Evolutionary conservation across 2,113 vertebrate genomes (phyloP).

Genomic region (Electrona antarctica): DNA sequence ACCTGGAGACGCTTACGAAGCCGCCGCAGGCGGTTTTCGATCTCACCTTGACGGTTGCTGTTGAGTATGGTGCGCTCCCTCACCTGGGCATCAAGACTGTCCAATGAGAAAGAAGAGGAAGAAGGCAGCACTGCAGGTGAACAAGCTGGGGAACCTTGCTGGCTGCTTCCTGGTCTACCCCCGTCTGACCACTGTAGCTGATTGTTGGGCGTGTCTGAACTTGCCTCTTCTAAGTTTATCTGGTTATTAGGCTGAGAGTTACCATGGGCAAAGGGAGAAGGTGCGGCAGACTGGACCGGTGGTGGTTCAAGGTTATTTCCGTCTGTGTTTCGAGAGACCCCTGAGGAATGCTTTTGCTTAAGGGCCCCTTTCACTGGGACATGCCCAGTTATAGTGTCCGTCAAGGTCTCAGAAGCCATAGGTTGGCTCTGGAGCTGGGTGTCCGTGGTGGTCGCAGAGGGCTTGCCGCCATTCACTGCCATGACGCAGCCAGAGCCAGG

Average conservation of each 20-base stretch:
- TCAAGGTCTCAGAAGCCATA: conserved; percentile 80
- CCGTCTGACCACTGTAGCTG: conserved; percentile 40
- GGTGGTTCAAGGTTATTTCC: conserved; percentile 56
- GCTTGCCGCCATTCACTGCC: conserved; percentile 86
- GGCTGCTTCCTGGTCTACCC: conserved; percentile 69
- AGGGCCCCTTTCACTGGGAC: conserved; percentile 80
- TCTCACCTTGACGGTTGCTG: conserved; percentile 86
- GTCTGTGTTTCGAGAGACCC: conserved; percentile 59
- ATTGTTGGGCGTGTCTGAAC: conserved; percentile 34
- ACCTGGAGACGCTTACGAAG: conserved; percentile 96
- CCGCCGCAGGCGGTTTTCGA: conserved; percentile 87
- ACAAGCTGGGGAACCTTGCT: conserved; percentile 62
- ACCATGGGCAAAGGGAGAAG: conserved; percentile 70
- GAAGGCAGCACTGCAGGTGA: conserved; percentile 43
- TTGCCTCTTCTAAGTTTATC: conserved; percentile 44
- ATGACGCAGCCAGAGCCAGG: conserved; percentile 83
- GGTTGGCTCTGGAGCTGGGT: conserved; percentile 60
- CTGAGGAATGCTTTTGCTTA: conserved; percentile 70
- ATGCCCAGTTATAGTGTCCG: conserved; percentile 82
- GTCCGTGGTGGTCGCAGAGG: conserved; percentile 58
- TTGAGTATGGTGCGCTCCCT: conserved; percentile 86
- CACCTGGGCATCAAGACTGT: conserved; percentile 82
- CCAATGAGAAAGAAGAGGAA: conserved; percentile 65
- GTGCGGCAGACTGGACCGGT: conserved; percentile 55
- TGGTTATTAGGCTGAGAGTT: conserved; percentile 73